phyloP scores from a whole-genome alignment of 2,113 vertebrate species.

The Epinephelus cyanopodus region DNA sequence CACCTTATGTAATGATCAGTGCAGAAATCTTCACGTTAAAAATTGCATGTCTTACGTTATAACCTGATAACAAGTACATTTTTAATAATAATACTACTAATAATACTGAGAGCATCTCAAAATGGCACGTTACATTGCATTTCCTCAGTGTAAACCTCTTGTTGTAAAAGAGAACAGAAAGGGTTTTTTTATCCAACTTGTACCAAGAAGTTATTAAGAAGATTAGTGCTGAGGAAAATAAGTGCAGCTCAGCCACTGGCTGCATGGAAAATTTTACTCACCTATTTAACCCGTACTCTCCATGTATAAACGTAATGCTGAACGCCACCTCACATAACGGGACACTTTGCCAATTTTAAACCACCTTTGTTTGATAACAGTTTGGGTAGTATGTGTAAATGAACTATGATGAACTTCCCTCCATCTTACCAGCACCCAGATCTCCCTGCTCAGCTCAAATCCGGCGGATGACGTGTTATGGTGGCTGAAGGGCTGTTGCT shows the following conservation, averaged over 20 bases:
- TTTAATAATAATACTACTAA: too few relatives aligned
- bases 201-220: constrained; percentile 61
- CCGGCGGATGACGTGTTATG: too few relatives aligned
- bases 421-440: too few relatives aligned
- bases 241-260: constrained; percentile 6
- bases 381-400: too few relatives aligned
- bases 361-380: too few relatives aligned
- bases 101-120: background rate
- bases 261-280: constrained; percentile 19
- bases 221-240: constrained; percentile 46
- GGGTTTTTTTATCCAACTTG: constrained; percentile 39
- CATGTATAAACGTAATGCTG: background rate
- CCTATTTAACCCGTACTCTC: constrained; percentile 28
- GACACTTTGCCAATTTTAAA: too few relatives aligned
- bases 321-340: background rate
- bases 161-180: constrained; percentile 25
- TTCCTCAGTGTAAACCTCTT: constrained; percentile 43
- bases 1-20: background rate
- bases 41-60: background rate
- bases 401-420: too few relatives aligned
- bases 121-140: background rate
- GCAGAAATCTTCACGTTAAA: background rate
- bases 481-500: too few relatives aligned
- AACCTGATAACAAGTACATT: background rate
- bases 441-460: too few relatives aligned